Evolutionary conservation across 2,113 vertebrate genomes (phyloP).

Genomic region (Peromyscus maniculatus): DNA sequence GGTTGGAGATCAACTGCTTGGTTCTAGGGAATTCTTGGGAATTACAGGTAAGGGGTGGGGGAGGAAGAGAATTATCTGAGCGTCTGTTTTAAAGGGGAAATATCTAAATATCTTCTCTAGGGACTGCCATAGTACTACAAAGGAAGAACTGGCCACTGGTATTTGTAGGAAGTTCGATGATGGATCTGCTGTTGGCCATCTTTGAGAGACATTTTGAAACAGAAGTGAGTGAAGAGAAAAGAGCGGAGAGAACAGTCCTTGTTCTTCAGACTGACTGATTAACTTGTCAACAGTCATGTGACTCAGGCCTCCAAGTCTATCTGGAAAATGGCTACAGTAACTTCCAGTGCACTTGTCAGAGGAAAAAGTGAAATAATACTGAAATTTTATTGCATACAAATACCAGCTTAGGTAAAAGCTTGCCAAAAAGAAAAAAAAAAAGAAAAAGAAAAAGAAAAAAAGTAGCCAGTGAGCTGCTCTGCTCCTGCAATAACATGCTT

Average conservation of each 20-base stretch:
- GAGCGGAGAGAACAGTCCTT: background rate
- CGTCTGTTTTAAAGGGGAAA: constrained; percentile 10
- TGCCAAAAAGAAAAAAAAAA: background rate
- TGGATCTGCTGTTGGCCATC: background rate
- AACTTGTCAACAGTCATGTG: constrained; percentile 34
- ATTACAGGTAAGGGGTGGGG: background rate
- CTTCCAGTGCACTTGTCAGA: constrained; percentile 2
- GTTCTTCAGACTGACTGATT: background rate
- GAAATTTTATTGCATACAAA: constrained; percentile 59
- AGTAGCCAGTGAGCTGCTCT: constrained; percentile 49
- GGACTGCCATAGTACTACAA: background rate
- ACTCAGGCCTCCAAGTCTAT: background rate
- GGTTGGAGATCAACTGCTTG: constrained; percentile 31
- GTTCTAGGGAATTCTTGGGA: background rate
- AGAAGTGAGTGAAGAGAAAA: background rate
- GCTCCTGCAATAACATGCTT: constrained; percentile 51
- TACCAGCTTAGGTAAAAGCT: constrained; percentile 57
- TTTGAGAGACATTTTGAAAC: constrained; percentile 34
- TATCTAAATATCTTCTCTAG: background rate
- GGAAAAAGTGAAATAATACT: constrained; percentile 27
- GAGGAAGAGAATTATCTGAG: constrained; percentile 1
- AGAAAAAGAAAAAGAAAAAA: background rate
- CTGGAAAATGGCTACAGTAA: constrained; percentile 42
- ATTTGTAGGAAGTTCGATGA: background rate
- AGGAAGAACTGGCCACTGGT: background rate